These are phyloP conservation scores for Emydura subglobosa DNA, from an alignment of 2,113 vertebrate species.

Conservation along the genomic window DNA sequence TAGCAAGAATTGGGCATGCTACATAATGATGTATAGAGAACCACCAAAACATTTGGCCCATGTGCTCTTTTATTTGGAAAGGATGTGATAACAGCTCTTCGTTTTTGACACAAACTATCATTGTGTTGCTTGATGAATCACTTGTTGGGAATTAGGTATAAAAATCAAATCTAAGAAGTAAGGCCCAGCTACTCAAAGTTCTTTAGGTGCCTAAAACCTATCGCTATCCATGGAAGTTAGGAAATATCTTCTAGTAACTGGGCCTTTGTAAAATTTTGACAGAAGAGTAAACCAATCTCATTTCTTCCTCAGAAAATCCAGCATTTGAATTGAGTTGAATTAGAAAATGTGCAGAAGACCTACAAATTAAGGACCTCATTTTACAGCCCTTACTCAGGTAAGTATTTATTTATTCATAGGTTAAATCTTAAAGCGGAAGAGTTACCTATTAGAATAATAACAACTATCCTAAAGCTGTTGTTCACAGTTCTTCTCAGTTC, in stretches of 20 bases:
- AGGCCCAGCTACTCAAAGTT: no score
- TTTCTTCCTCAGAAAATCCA: neutral
- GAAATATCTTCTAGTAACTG: no score
- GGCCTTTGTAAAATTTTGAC: neutral
- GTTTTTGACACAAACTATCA: neutral
- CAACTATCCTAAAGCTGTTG: no score
- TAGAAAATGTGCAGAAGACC: constrained; percentile 15
- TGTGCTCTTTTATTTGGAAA: neutral
- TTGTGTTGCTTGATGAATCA: neutral
- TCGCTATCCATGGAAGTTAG: no score
- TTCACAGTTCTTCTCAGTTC: no score
- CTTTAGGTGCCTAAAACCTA: no score
- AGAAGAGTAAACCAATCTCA: neutral
- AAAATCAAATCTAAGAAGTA: no score
- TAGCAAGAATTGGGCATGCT: neutral
- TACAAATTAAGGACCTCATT: neutral
- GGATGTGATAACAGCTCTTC: neutral
- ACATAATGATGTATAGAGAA: neutral
- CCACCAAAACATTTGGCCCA: neutral
- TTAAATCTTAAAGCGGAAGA: neutral
- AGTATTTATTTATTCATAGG: constrained; percentile 8
- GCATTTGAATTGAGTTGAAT: neutral
- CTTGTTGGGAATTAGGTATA: neutral
- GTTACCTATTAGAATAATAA: no score
- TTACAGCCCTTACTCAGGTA: neutral